Conservation (phyloP, 2,888 invertebrate genomes). For the Aleiodes leptofemur region DNA sequence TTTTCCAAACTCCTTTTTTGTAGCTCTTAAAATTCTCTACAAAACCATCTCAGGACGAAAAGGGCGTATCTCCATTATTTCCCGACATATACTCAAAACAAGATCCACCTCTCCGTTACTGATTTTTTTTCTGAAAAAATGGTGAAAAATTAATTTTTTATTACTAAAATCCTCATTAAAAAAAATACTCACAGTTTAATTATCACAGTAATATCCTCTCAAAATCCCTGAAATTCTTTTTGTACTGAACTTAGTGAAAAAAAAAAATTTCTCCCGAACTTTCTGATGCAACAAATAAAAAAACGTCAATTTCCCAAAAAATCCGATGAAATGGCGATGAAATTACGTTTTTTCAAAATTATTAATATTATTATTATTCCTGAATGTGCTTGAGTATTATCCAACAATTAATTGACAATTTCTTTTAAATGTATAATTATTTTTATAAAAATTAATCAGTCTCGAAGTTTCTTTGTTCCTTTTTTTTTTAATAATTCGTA, state of each 20-base stretch:
- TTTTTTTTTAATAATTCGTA: neutral
- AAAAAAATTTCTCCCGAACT: neutral
- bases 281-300: too few relatives aligned
- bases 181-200: constrained; percentile 9
- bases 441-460: constrained; percentile 11
- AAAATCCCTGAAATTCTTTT: neutral
- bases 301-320: too few relatives aligned
- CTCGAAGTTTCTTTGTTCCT: constrained; percentile 18
- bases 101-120: too few relatives aligned
- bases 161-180: neutral
- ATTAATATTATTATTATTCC: neutral
- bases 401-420: neutral
- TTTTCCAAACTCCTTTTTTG: too few relatives aligned
- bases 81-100: neutral
- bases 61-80: neutral
- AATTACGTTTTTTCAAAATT: too few relatives aligned
- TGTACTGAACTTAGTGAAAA: neutral
- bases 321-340: too few relatives aligned
- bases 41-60: neutral
- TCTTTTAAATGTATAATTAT: neutral
- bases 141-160: neutral
- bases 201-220: neutral
- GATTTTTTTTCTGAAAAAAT: neutral
- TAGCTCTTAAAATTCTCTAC: too few relatives aligned
- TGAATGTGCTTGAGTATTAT: neutral